phyloP scores from a whole-genome alignment of 1,140 invertebrate species.

The Apis laboriosa region DNA sequence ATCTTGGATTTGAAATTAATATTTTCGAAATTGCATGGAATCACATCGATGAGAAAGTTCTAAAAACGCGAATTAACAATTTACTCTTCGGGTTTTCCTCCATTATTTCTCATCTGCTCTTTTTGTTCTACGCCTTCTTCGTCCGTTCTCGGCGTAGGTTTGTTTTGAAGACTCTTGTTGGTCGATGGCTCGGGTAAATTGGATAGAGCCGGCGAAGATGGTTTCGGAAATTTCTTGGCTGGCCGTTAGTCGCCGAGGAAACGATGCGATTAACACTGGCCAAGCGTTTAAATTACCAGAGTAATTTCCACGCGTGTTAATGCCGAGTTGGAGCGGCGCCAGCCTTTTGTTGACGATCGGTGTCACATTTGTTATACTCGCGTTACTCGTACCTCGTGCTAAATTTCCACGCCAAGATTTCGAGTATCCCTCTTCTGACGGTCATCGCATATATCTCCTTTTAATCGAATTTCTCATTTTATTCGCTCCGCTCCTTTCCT shows the following conservation, averaged over 20 bases:
- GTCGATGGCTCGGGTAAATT: no score
- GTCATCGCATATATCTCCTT: background rate
- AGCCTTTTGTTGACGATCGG: constrained; percentile 59
- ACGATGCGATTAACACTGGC: constrained; percentile 46
- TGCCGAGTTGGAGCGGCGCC: constrained; percentile 46
- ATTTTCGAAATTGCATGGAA: no score
- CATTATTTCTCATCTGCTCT: no score
- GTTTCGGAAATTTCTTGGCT: background rate
- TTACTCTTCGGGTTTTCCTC: no score
- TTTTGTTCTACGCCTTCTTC: no score
- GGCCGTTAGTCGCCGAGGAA: background rate
- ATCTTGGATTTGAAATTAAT: no score
- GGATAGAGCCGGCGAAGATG: no score
- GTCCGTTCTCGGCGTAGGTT: no score
- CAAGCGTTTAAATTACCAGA: constrained; percentile 52
- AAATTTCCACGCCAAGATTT: constrained; percentile 30
- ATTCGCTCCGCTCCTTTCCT: background rate
- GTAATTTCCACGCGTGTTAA: constrained; percentile 59
- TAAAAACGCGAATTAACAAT: no score
- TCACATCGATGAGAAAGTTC: no score
- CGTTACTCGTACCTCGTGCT: constrained; percentile 43
- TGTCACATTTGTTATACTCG: constrained; percentile 56
- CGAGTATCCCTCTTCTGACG: background rate
- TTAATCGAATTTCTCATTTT: background rate
- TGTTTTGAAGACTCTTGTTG: no score